Base-by-base conservation (phyloP, 2,113 vertebrate genomes). In the Osmerus mordax region DNA sequence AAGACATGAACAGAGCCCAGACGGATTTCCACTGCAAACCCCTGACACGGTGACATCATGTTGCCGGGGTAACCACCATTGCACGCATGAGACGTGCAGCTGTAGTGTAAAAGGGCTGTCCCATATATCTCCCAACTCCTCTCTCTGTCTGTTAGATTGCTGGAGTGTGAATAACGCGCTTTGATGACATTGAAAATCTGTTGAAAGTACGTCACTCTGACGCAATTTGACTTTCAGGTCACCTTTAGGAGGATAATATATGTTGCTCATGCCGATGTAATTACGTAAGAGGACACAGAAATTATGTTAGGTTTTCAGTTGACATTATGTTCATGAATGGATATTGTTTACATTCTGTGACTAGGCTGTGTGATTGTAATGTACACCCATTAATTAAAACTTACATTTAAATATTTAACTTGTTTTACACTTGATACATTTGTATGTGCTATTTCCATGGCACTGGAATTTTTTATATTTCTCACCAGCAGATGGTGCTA, bases 401-500 rank as follows among this genome's bases (percentile, higher is more conserved):
- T 47, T 9, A 47, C 41, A 47, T 47, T 47, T 47, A 12, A 47
- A 47, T 47, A 47, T 47, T 47, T 36, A 7, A 36, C 4, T 47
- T 47, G 41, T 47, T 47, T 47, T 47, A 47, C 41, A 47, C 41
- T 47, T 47, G 6, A 12, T 47, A 47, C 41, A 56, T 18, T 18
- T 18, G 2, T 5, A 18, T 2, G 54, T 56, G 14, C 5, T 56
- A n/a, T 11, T 60, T 19, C 19, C 21, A 12, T 60, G 11, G 7
- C 21, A 60, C n/a, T 18, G 19, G 18, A 19, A 9, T 21, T 19
- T 28, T 28, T 19, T 18, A 21, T 7, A 4, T 9, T 41, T 54
- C 2, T 11, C 13, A 67, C 83, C 87, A 88, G 82, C 71, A 90
- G 87, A 75, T 82, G 89, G 87, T 32, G 79, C 84, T 71, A 80